Evolutionary conservation across 2,888 invertebrate species (phyloP), one percentile per base, ranked within the genome.

Genomic region (Rhaphigaster nebulosa): DNA sequence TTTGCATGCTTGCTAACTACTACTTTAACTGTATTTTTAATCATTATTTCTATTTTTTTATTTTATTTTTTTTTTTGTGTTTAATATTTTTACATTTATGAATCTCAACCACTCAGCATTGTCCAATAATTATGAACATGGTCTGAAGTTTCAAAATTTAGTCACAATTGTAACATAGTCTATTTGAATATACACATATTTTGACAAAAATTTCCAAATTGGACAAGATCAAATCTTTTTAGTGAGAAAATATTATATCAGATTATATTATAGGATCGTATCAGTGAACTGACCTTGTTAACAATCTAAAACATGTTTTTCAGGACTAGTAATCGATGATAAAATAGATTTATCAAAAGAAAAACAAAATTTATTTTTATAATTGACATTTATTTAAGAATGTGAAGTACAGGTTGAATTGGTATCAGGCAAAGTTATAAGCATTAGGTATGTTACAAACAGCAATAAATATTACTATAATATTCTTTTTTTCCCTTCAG

Each of bases 341-440:
- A 34, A 20, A 76, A 76, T 76, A 76, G 8, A 76, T 76, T 23
- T 76, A 76, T 56, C 76, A 76, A 38, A 80, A 8, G 6, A 41
- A 23, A 76, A 34, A 76, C 20, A 41, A 41, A 80, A 29, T 23
- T 23, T 80, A 6, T 80, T 26, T 26, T n/a, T 41, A 23, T 13
- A 80, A 10, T 41, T 29, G 38, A 15, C 23, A 29, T 5, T 41
- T 23, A 41, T 84, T 45, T 13, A 26, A 26, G 45, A 45, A 84
- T 84, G 26, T 84, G 45, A 84, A 84, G 84, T 45, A 26, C 41
- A 84, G 84, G 84, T 45, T 84, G 45, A 84, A 70, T 34, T 70
- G 15, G 70, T 70, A 70, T 70, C 70, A 70, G 6, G 1, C 20
- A 34, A 70, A 70, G 18, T 18, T 70, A 20, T 34, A 20, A 5